Percentiles rank a stretch among this genome's conserved stretches.
phyloP scores from a whole-genome alignment of 2,113 vertebrate genomes.

The Syngnathus floridae region DNA sequence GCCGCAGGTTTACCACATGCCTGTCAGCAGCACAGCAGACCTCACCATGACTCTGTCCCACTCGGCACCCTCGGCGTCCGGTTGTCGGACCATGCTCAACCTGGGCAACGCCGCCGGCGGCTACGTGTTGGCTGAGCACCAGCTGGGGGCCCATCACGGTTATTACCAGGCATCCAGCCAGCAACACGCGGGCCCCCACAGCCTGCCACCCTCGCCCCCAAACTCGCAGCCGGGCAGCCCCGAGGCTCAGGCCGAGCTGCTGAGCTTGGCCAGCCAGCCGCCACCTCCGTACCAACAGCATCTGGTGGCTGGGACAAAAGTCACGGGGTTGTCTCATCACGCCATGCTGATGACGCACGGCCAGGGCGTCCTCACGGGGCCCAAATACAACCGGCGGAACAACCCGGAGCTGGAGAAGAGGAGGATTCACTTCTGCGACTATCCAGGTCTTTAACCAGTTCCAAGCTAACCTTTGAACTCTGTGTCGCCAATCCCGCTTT shows the following conservation, averaged over 20 bases:
- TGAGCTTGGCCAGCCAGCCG: conserved; percentile 52
- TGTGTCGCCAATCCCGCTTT: no score
- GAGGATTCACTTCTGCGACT: conserved; percentile 86
- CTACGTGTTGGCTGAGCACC: conserved; percentile 64
- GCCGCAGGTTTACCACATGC: conserved; percentile 79
- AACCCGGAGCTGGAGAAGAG: conserved; percentile 91
- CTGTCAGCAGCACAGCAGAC: conserved; percentile 58
- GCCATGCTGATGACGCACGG: conserved; percentile 73
- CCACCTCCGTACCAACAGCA: conserved; percentile 75
- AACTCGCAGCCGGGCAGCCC: conserved; percentile 89
- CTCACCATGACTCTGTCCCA: conserved; percentile 69
- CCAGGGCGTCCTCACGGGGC: conserved; percentile 73
- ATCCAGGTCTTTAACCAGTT: conserved; percentile 65
- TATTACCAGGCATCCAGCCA: conserved; percentile 70
- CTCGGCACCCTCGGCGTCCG: conserved; percentile 49
- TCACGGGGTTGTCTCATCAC: conserved; percentile 63
- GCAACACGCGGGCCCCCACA: conserved; percentile 68
- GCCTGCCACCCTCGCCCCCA: conserved; percentile 83
- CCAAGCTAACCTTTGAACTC: neutral
- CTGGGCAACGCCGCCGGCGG: conserved; percentile 56
- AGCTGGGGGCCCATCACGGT: conserved; percentile 60
- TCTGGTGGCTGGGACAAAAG: conserved; percentile 68
- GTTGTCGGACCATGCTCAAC: conserved; percentile 73
- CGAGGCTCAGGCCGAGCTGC: conserved; percentile 74
- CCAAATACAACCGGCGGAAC: conserved; percentile 84